Percentiles rank a stretch among this genome's conserved stretches.
phyloP scores from a whole-genome alignment of 1,140 invertebrate species.

The Zaprionus vittiger region DNA sequence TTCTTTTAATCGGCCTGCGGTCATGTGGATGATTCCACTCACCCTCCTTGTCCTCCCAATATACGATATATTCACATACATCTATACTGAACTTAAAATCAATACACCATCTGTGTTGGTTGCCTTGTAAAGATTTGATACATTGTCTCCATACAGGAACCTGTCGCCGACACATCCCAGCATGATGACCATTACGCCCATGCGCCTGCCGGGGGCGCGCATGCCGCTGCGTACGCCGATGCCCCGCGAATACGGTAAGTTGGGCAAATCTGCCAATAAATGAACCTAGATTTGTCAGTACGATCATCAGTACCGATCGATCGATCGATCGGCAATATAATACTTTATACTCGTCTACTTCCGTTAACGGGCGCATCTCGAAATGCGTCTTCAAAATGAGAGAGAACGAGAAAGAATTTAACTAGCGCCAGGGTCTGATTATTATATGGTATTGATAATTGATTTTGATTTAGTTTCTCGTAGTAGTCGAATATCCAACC shows the following conservation, averaged over 20 bases:
- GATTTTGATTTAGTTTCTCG: conserved; percentile 53
- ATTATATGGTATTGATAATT: conserved; percentile 28
- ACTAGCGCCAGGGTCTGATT: conserved; percentile 15
- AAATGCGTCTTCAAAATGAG: conserved; percentile 16
- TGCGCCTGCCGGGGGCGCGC: conserved; percentile 86
- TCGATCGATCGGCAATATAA: neutral
- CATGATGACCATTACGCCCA: conserved; percentile 83
- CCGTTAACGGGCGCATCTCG: neutral
- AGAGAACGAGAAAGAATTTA: neutral
- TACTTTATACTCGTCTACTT: neutral
- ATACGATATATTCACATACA: conserved; percentile 5
- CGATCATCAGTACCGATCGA: neutral
- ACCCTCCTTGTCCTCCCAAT: conserved; percentile 16
- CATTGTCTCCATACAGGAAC: conserved; percentile 84
- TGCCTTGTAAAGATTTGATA: conserved; percentile 79
- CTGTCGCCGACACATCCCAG: conserved; percentile 84
- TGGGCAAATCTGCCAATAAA: conserved; percentile 72
- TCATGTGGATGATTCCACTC: conserved; percentile 40
- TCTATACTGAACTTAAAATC: conserved; percentile 1
- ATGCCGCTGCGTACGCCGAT: conserved; percentile 90
- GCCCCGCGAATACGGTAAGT: conserved; percentile 94
- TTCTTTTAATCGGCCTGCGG: conserved; percentile 40
- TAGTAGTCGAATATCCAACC: conserved; percentile 35
- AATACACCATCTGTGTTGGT: conserved; percentile 28
- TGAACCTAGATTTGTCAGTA: conserved; percentile 26